phyloP scores from a whole-genome alignment of 2,113 vertebrate species.

The Alces alces region DNA sequence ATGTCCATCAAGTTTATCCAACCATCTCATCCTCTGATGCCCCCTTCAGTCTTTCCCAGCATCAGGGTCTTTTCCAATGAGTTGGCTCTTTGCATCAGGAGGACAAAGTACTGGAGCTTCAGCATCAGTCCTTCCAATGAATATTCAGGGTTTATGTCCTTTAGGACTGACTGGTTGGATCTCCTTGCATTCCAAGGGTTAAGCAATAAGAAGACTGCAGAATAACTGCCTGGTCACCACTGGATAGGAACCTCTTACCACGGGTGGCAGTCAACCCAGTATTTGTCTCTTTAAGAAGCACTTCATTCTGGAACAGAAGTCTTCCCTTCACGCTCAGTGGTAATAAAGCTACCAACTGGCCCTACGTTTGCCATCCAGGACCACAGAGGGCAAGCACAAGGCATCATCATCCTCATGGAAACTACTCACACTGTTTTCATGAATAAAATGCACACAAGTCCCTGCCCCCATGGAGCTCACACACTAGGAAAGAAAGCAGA shows the following conservation, averaged over 20 bases:
- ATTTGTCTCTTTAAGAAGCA: not conserved
- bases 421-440: not conserved
- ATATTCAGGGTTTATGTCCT: not conserved
- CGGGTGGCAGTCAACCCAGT: rapidly evolving
- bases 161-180: not conserved
- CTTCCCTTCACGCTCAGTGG: not conserved
- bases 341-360: not conserved
- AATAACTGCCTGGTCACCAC: not conserved
- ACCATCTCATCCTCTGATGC: not conserved
- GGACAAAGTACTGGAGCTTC: not conserved
- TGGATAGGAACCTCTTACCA: not conserved
- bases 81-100: not conserved
- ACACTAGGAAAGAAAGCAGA: not conserved
- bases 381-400: not conserved
- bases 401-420: not conserved
- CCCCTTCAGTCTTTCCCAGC: not conserved
- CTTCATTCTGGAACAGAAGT: not conserved
- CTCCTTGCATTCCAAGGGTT: not conserved
- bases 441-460: not conserved
- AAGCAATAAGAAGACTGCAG: not conserved
- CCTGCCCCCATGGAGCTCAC: too few species aligned
- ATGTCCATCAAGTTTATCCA: not conserved
- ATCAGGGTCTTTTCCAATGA: not conserved
- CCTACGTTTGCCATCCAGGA: not conserved
- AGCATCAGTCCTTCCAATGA: not conserved